A percentile compares a stretch with the other conserved stretches of the same genome.
Conservation (phyloP, 2,113 vertebrate genomes). For the Vicugna pacos region DNA sequence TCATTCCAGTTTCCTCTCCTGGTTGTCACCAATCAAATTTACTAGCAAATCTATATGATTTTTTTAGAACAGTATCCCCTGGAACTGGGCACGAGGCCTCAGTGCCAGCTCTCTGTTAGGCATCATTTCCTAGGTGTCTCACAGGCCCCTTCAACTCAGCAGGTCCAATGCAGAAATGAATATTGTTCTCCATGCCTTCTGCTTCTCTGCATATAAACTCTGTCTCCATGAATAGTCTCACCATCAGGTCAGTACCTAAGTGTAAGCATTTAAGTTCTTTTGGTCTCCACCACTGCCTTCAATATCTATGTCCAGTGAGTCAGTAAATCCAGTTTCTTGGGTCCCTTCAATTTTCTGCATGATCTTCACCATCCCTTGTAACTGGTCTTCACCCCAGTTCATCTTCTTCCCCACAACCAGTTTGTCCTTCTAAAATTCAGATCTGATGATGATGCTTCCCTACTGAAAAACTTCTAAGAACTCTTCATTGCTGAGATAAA, state of each 20-base stretch:
- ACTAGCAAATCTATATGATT: not conserved
- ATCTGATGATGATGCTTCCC: not conserved
- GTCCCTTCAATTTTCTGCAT: not conserved
- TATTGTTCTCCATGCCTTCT: not conserved
- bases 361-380: not conserved
- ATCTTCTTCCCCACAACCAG: not conserved
- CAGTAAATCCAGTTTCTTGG: not conserved
- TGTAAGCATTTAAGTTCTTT: not conserved
- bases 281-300: not conserved
- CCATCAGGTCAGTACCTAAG: not conserved
- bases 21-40: not conserved
- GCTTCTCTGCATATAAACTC: not conserved
- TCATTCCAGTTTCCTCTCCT: not conserved
- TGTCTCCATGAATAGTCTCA: not conserved
- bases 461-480: not conserved
- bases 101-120: not conserved
- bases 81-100: not conserved
- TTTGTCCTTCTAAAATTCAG: not conserved
- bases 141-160: not conserved
- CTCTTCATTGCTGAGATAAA: not conserved
- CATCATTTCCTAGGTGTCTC: not conserved
- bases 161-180: not conserved
- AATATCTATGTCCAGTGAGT: not conserved
- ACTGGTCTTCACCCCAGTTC: not conserved
- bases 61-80: not conserved